Evolutionary conservation across 2,888 invertebrate genomes (phyloP), one percentile per base, ranked within the genome.

Genomic region (Microchrysa polita): DNA sequence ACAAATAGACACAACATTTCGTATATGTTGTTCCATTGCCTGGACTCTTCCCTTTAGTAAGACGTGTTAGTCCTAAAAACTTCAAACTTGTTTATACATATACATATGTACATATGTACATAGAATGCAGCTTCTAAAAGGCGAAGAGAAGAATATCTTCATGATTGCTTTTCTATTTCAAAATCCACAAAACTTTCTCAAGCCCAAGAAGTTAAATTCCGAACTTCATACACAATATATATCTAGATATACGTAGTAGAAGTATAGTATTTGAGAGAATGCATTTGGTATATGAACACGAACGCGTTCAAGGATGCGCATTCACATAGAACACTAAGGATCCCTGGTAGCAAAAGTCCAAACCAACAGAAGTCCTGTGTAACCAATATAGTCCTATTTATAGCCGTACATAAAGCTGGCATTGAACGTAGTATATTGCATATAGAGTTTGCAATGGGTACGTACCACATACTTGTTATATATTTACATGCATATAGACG

Each of bases 151-250:
- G 75, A 73, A 75, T 75, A 67, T 73, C 73, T 74, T 75, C 73
- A 69, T 75, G 75, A 75, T 73, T 75, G 69, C 75, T 75, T 75
- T 75, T 75, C 67, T 61, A 75, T 73, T 75, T 75, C 63, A 57
- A 75, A 75, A 67, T 67, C 63, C 63, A 67, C 65, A 55, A 69
- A 67, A 73, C 73, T 73, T 72, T 74, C 67, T 55, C 69, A 69
- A 67, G 59, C 69, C 69, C 63, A 73, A 73, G 69, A 75, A 75
- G 55, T 69, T 61, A 34, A 69, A 75, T 42, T 69, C 69, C 42
- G 63, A 73, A 73, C 73, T 75, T 16, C 48, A 63, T 72, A 69
- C 60, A 74, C n/a, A n/a, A n/a, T n/a, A n/a, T 61, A 74, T 67
- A 67, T 53, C 52, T 65, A 14, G 14, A 40, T 69, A 40, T n/a